Percentiles rank a stretch among this genome's conserved stretches.
phyloP scores from a whole-genome alignment of 2,797 vertebrate genomes.

The Channallabes apus region DNA sequence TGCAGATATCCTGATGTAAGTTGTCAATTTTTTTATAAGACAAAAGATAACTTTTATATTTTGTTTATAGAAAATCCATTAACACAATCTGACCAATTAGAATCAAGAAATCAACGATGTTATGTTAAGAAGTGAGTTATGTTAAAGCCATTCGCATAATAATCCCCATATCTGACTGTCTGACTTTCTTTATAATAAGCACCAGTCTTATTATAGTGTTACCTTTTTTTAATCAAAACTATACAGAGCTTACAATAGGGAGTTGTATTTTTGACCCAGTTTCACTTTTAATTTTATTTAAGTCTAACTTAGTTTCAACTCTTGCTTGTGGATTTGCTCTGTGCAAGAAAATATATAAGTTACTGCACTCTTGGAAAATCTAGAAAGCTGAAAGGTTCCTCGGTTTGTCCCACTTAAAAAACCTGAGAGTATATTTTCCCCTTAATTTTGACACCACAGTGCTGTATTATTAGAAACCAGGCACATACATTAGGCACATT shows the following conservation, averaged over 20 bases:
- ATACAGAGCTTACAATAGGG: neutral
- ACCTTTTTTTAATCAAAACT: neutral
- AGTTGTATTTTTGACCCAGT: neutral
- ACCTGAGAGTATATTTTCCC: neutral
- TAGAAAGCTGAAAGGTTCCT: neutral
- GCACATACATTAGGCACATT: neutral
- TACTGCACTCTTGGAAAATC: neutral
- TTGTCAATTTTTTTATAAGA: neutral
- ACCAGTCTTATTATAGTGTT: neutral
- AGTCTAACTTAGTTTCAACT: neutral
- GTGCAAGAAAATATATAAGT: neutral
- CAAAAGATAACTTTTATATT: neutral
- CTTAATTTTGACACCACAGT: neutral
- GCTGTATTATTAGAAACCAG: conserved; percentile 5
- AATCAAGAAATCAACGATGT: neutral
- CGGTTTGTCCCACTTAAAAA: neutral
- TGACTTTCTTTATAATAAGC: neutral
- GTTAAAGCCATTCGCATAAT: neutral
- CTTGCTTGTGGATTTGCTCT: neutral
- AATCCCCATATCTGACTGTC: neutral
- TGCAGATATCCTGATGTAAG: neutral
- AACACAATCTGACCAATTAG: neutral
- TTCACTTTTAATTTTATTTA: neutral
- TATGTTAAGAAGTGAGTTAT: neutral
- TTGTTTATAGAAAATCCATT: neutral